Evolutionary conservation across 92 coral and sea anemone species (phyloP).

Genomic region (Zoanthus gigantus): DNA sequence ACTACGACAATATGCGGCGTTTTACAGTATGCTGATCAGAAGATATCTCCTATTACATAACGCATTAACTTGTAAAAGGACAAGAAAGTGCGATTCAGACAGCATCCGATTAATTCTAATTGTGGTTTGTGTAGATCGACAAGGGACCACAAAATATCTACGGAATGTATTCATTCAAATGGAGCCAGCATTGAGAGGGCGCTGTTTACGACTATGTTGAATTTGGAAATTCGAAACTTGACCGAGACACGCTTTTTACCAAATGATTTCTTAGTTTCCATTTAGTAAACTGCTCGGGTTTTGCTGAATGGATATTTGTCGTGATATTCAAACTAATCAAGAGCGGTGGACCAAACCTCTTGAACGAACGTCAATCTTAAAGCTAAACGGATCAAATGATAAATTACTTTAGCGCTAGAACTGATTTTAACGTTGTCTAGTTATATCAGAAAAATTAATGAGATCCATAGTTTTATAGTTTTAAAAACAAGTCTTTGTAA

Average conservation of each 20-base stretch:
- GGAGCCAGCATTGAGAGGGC: conserved; percentile 21
- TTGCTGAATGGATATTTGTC: not conserved
- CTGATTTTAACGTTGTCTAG: conserved; percentile 17
- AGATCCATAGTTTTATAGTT: not conserved
- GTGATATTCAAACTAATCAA: not conserved
- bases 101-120: conserved; percentile 43
- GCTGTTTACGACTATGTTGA: not conserved
- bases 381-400: conserved; percentile 28
- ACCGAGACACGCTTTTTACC: not conserved
- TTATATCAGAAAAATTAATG: not conserved
- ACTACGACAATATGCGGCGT: not conserved
- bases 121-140: conserved; percentile 46
- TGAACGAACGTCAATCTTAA: conserved; percentile 2
- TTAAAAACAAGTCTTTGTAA: not conserved
- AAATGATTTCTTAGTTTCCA: not conserved
- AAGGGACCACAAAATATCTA: conserved; percentile 10
- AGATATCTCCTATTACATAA: conserved; percentile 6
- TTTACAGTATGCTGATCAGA: not conserved
- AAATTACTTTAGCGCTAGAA: conserved; percentile 17
- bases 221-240: not conserved
- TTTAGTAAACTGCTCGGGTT: conserved; percentile 9
- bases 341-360: conserved; percentile 30
- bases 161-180: conserved; percentile 39
- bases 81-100: conserved; percentile 36
- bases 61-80: conserved; percentile 21